Evolutionary conservation across 2,113 vertebrate species (phyloP).

Genomic region (Pseudopodoces humilis): DNA sequence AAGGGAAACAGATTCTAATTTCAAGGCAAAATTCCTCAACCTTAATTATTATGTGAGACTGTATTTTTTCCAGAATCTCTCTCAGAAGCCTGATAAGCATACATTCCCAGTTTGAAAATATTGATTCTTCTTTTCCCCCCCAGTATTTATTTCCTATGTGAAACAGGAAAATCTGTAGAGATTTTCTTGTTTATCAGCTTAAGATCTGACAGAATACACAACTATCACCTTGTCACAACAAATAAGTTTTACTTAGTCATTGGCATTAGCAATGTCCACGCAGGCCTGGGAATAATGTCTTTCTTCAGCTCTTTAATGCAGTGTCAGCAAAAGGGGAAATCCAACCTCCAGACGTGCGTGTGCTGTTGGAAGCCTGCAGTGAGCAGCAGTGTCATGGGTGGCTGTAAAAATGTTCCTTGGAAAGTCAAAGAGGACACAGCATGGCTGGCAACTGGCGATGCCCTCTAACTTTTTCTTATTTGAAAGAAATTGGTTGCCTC

Average conservation of each 20-base stretch:
- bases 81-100: not conserved
- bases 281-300: not conserved
- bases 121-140: not conserved
- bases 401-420: not conserved
- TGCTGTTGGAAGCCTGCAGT: not conserved
- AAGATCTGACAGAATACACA: not conserved
- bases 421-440: not conserved
- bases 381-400: not conserved
- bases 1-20: not conserved
- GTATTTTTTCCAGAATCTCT: not conserved
- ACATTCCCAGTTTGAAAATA: not conserved
- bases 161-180: not conserved
- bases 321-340: conserved; percentile 1
- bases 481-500: not conserved
- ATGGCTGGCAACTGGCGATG: not conserved
- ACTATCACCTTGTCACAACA: conserved; percentile 3
- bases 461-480: not conserved
- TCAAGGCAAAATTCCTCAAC: not conserved
- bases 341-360: not conserved
- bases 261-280: not conserved
- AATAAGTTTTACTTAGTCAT: conserved; percentile 1
- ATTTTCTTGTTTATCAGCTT: not conserved
- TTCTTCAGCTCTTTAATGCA: not conserved
- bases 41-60: not conserved
- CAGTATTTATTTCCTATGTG: not conserved